Conservation (phyloP, 2,888 invertebrate species). For the Drosophila pegasa region DNA sequence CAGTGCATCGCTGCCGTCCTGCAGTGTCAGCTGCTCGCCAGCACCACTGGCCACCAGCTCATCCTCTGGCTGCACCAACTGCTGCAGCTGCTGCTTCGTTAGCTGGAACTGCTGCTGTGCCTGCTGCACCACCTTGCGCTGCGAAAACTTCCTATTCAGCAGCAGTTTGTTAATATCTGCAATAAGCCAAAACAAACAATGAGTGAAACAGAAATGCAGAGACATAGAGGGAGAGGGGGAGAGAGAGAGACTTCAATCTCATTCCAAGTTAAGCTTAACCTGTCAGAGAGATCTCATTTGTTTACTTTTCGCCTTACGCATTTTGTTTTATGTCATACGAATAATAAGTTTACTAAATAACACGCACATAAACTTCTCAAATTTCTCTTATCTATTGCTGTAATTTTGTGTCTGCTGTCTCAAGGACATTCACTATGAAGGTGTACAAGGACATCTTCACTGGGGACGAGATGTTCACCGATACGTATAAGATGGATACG, state of each 20-base stretch:
- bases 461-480: slow-evolving; percentile 99
- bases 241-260: not conserved
- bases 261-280: not conserved
- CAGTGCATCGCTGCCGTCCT: slow-evolving; percentile 56
- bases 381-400: not conserved
- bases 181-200: slow-evolving; percentile 20
- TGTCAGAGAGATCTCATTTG: not conserved
- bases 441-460: slow-evolving; percentile 98
- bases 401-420: not conserved
- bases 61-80: slow-evolving; percentile 75
- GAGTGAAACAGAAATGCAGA: not conserved
- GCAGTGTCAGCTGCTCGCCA: slow-evolving; percentile 55
- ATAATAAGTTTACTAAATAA: not conserved
- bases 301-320: no score
- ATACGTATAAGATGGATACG: slow-evolving; percentile 96
- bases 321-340: slow-evolving; percentile 1
- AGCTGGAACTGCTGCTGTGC: slow-evolving; percentile 81
- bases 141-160: slow-evolving; percentile 82
- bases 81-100: slow-evolving; percentile 78
- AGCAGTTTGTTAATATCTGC: slow-evolving; percentile 83
- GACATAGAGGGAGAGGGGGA: not conserved
- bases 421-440: slow-evolving; percentile 88
- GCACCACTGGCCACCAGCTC: slow-evolving; percentile 64
- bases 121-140: slow-evolving; percentile 81
- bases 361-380: not conserved